phyloP scores from a whole-genome alignment of 2,797 vertebrate genomes.

The Orestias chungarensis region DNA sequence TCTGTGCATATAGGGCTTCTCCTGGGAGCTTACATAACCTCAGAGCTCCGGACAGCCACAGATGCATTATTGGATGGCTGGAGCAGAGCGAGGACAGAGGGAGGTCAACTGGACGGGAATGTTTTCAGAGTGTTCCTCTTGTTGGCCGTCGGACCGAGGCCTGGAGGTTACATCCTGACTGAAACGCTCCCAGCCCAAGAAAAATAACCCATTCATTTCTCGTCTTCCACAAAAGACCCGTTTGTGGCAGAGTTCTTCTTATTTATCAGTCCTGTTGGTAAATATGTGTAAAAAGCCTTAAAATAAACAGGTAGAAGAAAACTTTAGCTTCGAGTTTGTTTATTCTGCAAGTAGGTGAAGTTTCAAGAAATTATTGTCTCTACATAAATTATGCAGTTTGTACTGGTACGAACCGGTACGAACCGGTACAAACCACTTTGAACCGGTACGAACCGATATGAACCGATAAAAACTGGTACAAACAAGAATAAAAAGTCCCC shows the following conservation, averaged over 20 bases:
- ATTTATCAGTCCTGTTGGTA: neutral
- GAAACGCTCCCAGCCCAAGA: neutral
- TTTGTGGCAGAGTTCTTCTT: neutral
- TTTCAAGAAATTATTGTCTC: neutral
- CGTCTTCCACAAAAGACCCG: neutral
- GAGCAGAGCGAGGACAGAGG: constrained; percentile 35
- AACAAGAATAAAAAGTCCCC: too few relatives aligned
- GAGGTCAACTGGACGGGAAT: constrained; percentile 58
- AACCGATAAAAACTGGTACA: too few relatives aligned
- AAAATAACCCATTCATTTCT: neutral
- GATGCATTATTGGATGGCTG: constrained; percentile 46
- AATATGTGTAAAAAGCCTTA: neutral
- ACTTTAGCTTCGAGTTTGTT: neutral
- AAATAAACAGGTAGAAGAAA: neutral
- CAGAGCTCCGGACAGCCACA: constrained; percentile 14
- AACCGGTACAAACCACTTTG: too few relatives aligned
- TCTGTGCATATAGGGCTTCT: constrained; percentile 4
- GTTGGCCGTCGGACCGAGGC: constrained; percentile 15
- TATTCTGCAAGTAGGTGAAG: neutral
- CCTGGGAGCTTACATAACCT: constrained; percentile 48
- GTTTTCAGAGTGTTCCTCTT: constrained; percentile 28
- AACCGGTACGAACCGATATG: too few relatives aligned
- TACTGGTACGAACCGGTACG: too few relatives aligned
- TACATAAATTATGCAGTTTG: too few relatives aligned
- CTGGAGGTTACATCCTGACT: constrained; percentile 16